These are phyloP conservation scores for Siniperca scherzeri DNA, from an alignment of 2,797 vertebrate species.

Conservation along the genomic window DNA sequence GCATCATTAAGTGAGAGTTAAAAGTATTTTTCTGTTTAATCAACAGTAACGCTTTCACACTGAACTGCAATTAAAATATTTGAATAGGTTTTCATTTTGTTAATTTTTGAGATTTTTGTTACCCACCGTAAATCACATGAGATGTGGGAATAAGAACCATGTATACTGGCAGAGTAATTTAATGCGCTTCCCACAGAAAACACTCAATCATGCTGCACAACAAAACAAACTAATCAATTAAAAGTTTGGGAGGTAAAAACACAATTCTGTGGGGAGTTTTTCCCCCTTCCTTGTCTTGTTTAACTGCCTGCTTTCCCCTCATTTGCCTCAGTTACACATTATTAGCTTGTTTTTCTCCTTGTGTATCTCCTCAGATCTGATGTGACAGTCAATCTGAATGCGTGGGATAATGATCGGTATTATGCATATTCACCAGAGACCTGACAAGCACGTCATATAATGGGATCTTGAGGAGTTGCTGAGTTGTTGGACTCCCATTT, in stretches of 20 bases:
- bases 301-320: background rate
- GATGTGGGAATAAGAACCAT: slow-evolving; percentile 23
- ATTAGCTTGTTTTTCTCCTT: slow-evolving; percentile 40
- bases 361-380: slow-evolving; percentile 11
- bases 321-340: slow-evolving; percentile 41
- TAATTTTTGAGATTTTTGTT: background rate
- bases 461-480: background rate
- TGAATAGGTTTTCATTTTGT: background rate
- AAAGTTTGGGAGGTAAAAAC: slow-evolving; percentile 47
- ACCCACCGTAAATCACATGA: background rate
- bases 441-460: slow-evolving; percentile 12
- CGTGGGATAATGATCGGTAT: slow-evolving; percentile 47
- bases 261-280: background rate
- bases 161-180: slow-evolving; percentile 30
- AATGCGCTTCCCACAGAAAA: slow-evolving; percentile 30
- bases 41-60: background rate
- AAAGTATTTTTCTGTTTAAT: slow-evolving; percentile 2
- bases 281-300: background rate
- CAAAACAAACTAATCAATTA: slow-evolving; percentile 38
- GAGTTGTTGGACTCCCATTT: slow-evolving; percentile 9
- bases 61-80: slow-evolving; percentile 1
- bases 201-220: slow-evolving; percentile 12
- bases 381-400: slow-evolving; percentile 8
- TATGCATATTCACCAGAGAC: slow-evolving; percentile 31
- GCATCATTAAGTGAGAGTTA: slow-evolving; percentile 1